Evolutionary conservation across 92 coral and sea anemone species (phyloP), one percentile per base, ranked within the genome.

Genomic region (Phenganax stokvisi): DNA sequence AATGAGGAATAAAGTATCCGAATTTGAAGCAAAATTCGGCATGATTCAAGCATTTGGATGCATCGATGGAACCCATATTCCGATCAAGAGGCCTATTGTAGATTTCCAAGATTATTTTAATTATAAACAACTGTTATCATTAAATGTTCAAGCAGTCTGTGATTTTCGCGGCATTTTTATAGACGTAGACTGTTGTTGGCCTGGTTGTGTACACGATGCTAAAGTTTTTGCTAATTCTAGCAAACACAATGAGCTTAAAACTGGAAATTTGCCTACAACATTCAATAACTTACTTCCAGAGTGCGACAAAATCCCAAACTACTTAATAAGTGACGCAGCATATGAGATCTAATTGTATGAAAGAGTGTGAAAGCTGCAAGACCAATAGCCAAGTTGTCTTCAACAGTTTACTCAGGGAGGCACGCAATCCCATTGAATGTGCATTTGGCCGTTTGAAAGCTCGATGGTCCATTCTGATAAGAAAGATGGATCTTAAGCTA

Each of bases 281-380:
- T 75, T 37, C 80, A 29, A 75, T 30, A 15, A 27, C 0, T 64
- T 56, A 12, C n/a, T 75, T 53, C 0, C n/a, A 57, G 80, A 65
- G n/a, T 11, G 66, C 10, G 10, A 53, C 10, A 75, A 75, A 57
- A 54, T 56, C 16, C 59, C 59, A 12, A 11, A 25, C 56, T 75
- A 56, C 44, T 51, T 72, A 2, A 72, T 72, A 20, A 57, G 77
- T 13, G 77, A 72, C 77, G 57, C 59, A 8, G 77, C 77, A 13
- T 72, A 72, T 29, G 6, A 66, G 72, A 12, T 80, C 83, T 16
- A 75, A 75, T 80, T 86, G 89, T 74, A 84, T 87, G 90, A 87
- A 87, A 65, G 88, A 79, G 63, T 87, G 72, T 84, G 76, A 81
- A 13, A 54, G 87, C 55, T 84, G 87, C 37, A 51, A 82, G 65